Conservation (phyloP, 1,140 invertebrate species). For the Drosophila subobscura region DNA sequence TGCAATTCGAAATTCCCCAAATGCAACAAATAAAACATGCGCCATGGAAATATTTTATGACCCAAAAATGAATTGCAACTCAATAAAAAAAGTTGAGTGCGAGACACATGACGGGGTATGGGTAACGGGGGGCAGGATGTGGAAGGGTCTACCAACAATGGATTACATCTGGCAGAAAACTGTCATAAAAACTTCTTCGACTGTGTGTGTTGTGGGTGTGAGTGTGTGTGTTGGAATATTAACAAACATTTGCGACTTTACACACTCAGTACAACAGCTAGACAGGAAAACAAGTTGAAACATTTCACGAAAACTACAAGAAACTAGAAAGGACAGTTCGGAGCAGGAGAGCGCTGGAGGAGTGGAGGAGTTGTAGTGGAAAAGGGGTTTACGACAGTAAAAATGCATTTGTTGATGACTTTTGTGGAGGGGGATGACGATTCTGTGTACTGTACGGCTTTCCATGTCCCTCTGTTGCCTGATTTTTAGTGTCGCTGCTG, state of each 20-base stretch:
- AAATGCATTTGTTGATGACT: conserved; percentile 55
- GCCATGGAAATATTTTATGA: conserved; percentile 57
- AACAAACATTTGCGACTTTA: conserved; percentile 36
- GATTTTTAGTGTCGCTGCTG: conserved; percentile 47
- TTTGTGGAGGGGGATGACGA: conserved; percentile 29
- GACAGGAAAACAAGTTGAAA: conserved; percentile 28
- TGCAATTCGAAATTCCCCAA: conserved; percentile 50
- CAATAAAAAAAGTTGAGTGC: conserved; percentile 52
- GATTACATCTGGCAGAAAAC: conserved; percentile 44
- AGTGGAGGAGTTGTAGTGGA: not conserved
- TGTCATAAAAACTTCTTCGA: conserved; percentile 38
- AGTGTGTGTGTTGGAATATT: conserved; percentile 32
- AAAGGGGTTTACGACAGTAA: conserved; percentile 6
- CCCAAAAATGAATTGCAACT: conserved; percentile 69
- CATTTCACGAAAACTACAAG: conserved; percentile 48
- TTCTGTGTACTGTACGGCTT: not conserved
- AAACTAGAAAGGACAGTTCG: conserved; percentile 33
- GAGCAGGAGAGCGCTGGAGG: not conserved
- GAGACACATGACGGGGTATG: not conserved
- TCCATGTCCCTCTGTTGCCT: conserved; percentile 40
- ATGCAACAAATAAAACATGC: conserved; percentile 73
- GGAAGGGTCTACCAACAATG: conserved; percentile 8
- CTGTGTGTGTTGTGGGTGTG: not conserved
- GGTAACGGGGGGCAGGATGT: not conserved
- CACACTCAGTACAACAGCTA: conserved; percentile 8